phyloP scores from a whole-genome alignment of 2,888 invertebrate species.

The Leucoma salicis region DNA sequence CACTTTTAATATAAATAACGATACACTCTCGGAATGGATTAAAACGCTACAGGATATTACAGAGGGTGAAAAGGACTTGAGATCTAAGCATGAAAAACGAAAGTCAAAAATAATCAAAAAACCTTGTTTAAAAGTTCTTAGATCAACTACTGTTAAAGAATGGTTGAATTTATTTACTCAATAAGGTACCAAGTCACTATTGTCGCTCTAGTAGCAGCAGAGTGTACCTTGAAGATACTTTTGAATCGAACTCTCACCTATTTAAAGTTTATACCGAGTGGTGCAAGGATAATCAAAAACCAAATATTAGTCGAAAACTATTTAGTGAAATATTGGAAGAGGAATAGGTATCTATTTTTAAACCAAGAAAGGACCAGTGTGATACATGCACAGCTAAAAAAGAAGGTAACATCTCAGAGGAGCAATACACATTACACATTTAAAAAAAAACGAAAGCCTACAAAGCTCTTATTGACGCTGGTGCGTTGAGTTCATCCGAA shows the following conservation, averaged over 20 bases:
- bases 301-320: background rate
- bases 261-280: background rate
- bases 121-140: background rate
- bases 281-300: background rate
- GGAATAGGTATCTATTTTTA: constrained; percentile 6
- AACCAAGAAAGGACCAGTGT: constrained; percentile 12
- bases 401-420: constrained; percentile 9
- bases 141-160: background rate
- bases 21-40: constrained; percentile 3
- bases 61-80: background rate
- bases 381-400: constrained; percentile 9
- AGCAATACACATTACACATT: constrained; percentile 4
- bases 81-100: background rate
- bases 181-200: constrained; percentile 5
- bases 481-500: constrained; percentile 3
- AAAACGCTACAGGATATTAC: background rate
- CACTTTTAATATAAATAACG: background rate
- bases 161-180: constrained; percentile 5
- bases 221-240: background rate
- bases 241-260: background rate
- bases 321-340: background rate
- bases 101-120: background rate
- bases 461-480: constrained; percentile 7
- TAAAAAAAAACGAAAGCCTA: constrained; percentile 8
- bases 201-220: background rate